These are phyloP conservation scores for Piaya cayana DNA, from an alignment of 2,113 vertebrate genomes.

Conservation along the genomic window DNA sequence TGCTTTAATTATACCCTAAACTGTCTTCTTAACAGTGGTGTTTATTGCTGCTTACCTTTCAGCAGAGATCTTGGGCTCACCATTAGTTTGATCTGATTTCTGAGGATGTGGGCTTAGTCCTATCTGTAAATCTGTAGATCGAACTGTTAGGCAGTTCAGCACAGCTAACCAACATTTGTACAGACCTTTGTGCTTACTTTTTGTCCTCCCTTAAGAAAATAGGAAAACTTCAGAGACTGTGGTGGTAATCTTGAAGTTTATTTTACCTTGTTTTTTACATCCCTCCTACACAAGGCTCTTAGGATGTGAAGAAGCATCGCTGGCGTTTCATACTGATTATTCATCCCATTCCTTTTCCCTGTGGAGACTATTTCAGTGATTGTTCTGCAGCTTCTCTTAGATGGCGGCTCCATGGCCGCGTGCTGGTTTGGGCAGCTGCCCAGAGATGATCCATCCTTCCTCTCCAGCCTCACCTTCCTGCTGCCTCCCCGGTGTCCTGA, in stretches of 20 bases:
- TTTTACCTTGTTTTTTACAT: neutral
- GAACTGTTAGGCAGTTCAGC: neutral
- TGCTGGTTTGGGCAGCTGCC: neutral
- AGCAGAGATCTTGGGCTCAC: neutral
- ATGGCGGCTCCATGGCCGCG: neutral
- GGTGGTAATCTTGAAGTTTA: neutral
- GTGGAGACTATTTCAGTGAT: neutral
- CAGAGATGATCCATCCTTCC: neutral
- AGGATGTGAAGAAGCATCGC: neutral
- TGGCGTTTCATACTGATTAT: neutral
- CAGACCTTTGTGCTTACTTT: neutral
- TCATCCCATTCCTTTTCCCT: neutral
- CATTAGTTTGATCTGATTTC: neutral
- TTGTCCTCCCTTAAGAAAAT: fast-evolving
- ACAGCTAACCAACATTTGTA: neutral
- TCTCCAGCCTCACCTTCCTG: neutral
- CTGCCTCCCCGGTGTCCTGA: neutral
- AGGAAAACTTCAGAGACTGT: neutral
- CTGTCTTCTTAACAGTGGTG: neutral
- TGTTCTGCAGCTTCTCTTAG: neutral
- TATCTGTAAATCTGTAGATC: neutral
- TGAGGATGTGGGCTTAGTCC: neutral
- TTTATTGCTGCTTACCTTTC: neutral
- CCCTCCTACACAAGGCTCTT: neutral
- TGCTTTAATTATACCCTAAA: neutral